These are phyloP conservation scores for Pedionomus torquatus DNA, from an alignment of 2,113 vertebrate genomes.

Conservation along the genomic window DNA sequence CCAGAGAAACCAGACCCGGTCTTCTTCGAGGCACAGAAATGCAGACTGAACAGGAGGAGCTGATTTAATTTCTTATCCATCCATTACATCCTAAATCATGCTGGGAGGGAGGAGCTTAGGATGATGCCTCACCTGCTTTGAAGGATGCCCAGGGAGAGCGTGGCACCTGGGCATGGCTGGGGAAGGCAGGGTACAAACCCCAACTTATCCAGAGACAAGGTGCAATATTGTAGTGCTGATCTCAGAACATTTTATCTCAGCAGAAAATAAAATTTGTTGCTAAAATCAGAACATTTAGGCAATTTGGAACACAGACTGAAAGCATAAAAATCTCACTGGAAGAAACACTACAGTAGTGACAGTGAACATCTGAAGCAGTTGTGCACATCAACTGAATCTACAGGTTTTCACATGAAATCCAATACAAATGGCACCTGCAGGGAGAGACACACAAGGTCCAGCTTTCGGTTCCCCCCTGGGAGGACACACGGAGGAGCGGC, in stretches of 20 bases:
- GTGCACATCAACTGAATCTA: background rate
- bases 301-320: background rate
- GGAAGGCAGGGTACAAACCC: background rate
- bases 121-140: background rate
- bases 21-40: background rate
- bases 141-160: background rate
- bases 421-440: fast-evolving
- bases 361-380: background rate
- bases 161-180: fast-evolving
- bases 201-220: background rate
- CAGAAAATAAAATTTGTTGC: background rate
- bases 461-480: background rate
- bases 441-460: background rate
- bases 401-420: background rate
- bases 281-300: background rate
- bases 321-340: background rate
- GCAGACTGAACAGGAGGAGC: background rate
- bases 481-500: background rate
- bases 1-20: background rate
- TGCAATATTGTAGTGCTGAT: background rate
- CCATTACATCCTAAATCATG: background rate
- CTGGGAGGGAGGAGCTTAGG: background rate
- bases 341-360: background rate
- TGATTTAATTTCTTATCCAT: background rate
- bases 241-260: background rate